Base-by-base conservation (phyloP, 2,113 vertebrate genomes). In the Rhynchomys soricoides region DNA sequence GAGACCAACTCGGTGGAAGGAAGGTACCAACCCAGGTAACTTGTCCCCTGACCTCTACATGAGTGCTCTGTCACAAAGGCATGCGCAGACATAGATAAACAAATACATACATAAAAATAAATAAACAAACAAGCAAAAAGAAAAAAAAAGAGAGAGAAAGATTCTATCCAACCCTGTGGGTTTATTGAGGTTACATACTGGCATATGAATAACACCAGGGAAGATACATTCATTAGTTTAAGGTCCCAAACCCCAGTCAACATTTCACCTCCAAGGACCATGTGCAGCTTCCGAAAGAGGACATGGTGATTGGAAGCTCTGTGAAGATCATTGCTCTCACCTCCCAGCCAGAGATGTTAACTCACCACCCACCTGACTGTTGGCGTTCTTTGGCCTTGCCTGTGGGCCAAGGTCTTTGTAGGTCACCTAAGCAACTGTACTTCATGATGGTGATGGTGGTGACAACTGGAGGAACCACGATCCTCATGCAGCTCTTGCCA, bases 381-480 rank as follows among this genome's bases (percentile, higher is more conserved):
- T 45, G 11, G 31, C 70, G 4, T n/a, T 24, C 43, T 86, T 64
- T 55, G 19, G 43, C 85, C 85, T 70, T 70, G 85, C n/a, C 29
- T 70, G 64, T 86, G 64, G 85, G 45, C 34, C 64, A 70, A 70
- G 85, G 64, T 86, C 82, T 85, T 34, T 21, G 40, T n/a, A 87
- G 85, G 64, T 87, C 37, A 26, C 34, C 64, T 52, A 8, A 19
- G 64, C 34, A 34, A 87, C 85, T n/a, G 1, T n/a, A 12, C 21
- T 26, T 22, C 64, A 26, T 68, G 64, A 15, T 50, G 64, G 62
- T 1, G 45, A 21, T 45, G 40, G 40, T 21, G 26, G 59, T 64
- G 83, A 34, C 31, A 7, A 48, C 45, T 6, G 7, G 12, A 52
- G 64, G 85, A 37, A 87, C 16, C 12, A 0, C 0, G 31, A 5